Evolutionary conservation across 2,888 invertebrate species (phyloP), one percentile per base, ranked within the genome.

Genomic region (Apocheima hispidaria): DNA sequence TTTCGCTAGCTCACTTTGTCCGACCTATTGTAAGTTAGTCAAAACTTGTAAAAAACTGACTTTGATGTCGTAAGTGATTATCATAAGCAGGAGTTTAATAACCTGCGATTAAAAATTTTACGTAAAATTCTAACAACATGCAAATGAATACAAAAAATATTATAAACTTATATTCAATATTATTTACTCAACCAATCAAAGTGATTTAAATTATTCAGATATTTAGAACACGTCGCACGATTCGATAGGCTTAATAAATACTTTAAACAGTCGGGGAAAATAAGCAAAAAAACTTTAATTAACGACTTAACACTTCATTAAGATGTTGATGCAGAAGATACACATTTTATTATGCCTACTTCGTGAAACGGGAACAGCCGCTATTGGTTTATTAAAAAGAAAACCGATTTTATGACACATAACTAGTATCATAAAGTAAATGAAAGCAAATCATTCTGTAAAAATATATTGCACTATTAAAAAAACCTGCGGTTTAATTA

Each of bases 291-390:
- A 65, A 62, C 63, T 51, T 65, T 70, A 70, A 70, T 70, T 68
- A 68, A 70, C 68, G 53, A 70, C 58, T 70, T 70, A 63, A 63
- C 70, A 70, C 70, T 70, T 68, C 62, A 67, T 70, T 70, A 66
- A 57, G 60, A 50, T 44, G 63, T 53, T 60, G 68, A 65, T 68
- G 63, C 63, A 64, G 65, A 65, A 70, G 68, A 70, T 67, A 66
- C 66, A 59, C 52, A 56, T 50, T 70, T 70, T 70, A 70, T 70
- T 51, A 62, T 63, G 48, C 55, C 65, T 65, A 63, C 41, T 63
- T 38, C 46, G 53, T 56, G 48, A 63, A 68, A 70, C 56, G 62
- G 59, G 59, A 65, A 63, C 63, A 63, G 55, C 65, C 63, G 63
- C 65, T 67, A 70, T 65, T 55, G 56, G 70, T 68, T 68, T 66